These are phyloP conservation scores for Platysternon megacephalum DNA, from an alignment of 2,113 vertebrate species.

Conservation along the genomic window DNA sequence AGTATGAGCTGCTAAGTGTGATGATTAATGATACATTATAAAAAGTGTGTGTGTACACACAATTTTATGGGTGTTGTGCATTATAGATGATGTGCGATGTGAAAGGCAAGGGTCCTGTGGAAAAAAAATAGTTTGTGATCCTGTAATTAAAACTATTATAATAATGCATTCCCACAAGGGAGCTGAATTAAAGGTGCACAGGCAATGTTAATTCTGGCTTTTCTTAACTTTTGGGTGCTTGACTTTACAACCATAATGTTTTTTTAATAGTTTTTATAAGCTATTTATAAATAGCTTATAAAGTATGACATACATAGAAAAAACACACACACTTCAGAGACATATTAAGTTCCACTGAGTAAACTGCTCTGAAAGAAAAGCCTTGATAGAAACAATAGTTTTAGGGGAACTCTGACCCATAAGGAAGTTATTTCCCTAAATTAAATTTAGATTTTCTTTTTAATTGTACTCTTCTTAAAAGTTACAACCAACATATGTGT, in stretches of 20 bases:
- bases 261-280: not conserved
- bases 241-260: not conserved
- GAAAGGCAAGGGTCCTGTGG: slow-evolving; percentile 11
- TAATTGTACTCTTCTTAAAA: not conserved
- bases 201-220: not conserved
- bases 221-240: not conserved
- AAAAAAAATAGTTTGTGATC: not conserved
- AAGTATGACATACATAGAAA: not conserved
- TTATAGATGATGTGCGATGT: not conserved
- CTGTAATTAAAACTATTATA: not conserved
- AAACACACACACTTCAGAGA: not conserved
- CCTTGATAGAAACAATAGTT: not conserved
- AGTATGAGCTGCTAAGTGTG: slow-evolving; percentile 39
- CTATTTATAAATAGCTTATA: not conserved
- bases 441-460: not conserved
- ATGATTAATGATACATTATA: not conserved
- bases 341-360: not conserved
- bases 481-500: not conserved
- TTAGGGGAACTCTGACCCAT: not conserved
- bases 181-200: not conserved
- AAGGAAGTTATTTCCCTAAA: not conserved
- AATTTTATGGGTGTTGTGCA: slow-evolving; percentile 47
- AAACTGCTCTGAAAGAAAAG: not conserved
- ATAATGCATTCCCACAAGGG: not conserved
- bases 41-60: not conserved